Conservation (phyloP, 2,888 invertebrate species). For the Synergus umbraculus region DNA sequence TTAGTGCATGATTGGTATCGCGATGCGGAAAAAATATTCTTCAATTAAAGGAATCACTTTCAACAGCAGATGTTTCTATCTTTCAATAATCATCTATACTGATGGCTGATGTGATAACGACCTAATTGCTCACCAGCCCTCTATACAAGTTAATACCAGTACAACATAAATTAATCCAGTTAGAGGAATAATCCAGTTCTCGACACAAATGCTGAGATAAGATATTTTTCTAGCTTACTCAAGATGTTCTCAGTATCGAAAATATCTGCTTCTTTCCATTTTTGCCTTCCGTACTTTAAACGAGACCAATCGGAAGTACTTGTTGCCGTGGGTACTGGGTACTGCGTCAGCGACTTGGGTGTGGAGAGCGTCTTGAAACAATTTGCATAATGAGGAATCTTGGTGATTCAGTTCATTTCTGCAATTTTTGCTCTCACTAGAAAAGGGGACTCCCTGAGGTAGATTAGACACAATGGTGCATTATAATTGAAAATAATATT, state of each 20-base stretch:
- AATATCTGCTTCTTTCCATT: neutral
- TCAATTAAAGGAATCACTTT: slow-evolving; percentile 40
- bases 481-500: slow-evolving; percentile 59
- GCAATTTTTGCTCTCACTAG: slow-evolving; percentile 41
- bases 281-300: slow-evolving; percentile 40
- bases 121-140: slow-evolving; percentile 26
- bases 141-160: slow-evolving; percentile 2
- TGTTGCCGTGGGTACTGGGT: slow-evolving; percentile 16
- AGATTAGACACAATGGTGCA: slow-evolving; percentile 60
- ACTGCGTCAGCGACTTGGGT: slow-evolving; percentile 43
- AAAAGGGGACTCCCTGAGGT: slow-evolving; percentile 42
- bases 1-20: slow-evolving; percentile 31
- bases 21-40: slow-evolving; percentile 17
- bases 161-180: slow-evolving; percentile 25
- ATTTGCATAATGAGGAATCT: slow-evolving; percentile 49
- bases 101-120: slow-evolving; percentile 19
- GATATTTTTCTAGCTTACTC: neutral
- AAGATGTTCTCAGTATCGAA: neutral
- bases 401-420: slow-evolving; percentile 28
- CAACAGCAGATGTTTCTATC: slow-evolving; percentile 1
- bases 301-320: slow-evolving; percentile 45
- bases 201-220: slow-evolving; percentile 17
- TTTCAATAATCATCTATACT: slow-evolving; percentile 17
- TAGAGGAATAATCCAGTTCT: slow-evolving; percentile 4
- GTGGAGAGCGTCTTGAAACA: slow-evolving; percentile 41